Evolutionary conservation across 2,797 vertebrate genomes (phyloP).

Genomic region (Parambassis ranga): DNA sequence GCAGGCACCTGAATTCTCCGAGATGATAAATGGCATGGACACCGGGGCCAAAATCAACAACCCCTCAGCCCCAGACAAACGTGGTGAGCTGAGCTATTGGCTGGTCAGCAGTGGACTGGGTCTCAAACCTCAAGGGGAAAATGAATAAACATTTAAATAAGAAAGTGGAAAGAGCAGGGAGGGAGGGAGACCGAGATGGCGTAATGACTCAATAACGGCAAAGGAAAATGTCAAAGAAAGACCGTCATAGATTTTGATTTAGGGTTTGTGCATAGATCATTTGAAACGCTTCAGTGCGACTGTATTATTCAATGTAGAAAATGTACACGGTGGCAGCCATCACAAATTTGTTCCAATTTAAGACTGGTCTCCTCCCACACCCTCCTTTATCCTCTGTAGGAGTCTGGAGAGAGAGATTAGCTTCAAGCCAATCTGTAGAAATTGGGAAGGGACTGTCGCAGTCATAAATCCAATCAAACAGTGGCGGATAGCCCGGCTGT

Average conservation of each 20-base stretch:
- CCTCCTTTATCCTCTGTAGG: slow-evolving; percentile 57
- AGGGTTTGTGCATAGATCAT: slow-evolving; percentile 3
- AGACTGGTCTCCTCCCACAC: slow-evolving; percentile 63
- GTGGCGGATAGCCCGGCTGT: slow-evolving; percentile 37
- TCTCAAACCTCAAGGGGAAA: slow-evolving; percentile 32
- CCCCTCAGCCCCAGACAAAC: slow-evolving; percentile 55
- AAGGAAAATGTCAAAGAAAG: slow-evolving; percentile 36
- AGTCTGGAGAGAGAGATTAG: slow-evolving; percentile 71
- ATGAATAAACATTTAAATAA: slow-evolving; percentile 54
- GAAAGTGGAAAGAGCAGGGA: slow-evolving; percentile 13
- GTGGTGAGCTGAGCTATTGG: slow-evolving; percentile 51
- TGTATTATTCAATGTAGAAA: slow-evolving; percentile 36
- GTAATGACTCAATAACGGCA: slow-evolving; percentile 19
- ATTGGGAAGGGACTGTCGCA: slow-evolving; percentile 65
- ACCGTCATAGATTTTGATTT: slow-evolving; percentile 18
- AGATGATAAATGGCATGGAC: slow-evolving; percentile 68
- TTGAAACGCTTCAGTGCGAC: slow-evolving; percentile 23
- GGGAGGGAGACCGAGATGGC: background rate
- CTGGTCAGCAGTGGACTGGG: slow-evolving; percentile 41
- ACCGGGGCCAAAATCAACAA: slow-evolving; percentile 67
- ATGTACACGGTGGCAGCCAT: slow-evolving; percentile 49
- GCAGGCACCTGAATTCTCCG: slow-evolving; percentile 67
- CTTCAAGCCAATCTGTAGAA: slow-evolving; percentile 67
- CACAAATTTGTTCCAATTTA: slow-evolving; percentile 69
- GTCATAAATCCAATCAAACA: slow-evolving; percentile 75